Evolutionary conservation across 1,140 invertebrate species (phyloP).

Genomic region (Ostrea denselamellosa): DNA sequence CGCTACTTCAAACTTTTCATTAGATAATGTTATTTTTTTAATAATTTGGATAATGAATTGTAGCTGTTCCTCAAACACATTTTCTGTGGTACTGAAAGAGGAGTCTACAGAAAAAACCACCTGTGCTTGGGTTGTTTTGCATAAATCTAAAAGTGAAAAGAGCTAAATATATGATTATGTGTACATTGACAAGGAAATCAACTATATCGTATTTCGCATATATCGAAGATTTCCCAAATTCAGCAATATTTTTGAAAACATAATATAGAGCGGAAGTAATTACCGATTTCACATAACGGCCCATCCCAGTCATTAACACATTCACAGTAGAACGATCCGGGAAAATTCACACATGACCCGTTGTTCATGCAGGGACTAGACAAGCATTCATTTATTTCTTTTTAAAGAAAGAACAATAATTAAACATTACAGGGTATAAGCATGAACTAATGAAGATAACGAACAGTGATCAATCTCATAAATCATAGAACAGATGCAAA

Average conservation of each 20-base stretch:
- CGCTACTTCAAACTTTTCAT: conserved; percentile 28
- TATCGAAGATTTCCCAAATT: not conserved
- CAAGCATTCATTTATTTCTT: conserved; percentile 25
- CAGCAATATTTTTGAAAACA: not conserved
- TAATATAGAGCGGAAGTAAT: not conserved
- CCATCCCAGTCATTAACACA: not conserved
- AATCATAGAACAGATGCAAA: too few relatives aligned
- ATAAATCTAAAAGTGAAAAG: conserved; percentile 23
- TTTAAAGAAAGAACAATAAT: not conserved
- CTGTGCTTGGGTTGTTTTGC: not conserved
- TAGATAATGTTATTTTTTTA: not conserved
- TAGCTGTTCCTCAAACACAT: not conserved
- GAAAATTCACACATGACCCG: not conserved
- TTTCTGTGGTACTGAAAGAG: not conserved
- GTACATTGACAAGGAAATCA: not conserved
- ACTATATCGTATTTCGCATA: not conserved
- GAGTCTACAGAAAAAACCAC: conserved; percentile 12
- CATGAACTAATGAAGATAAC: too few relatives aligned
- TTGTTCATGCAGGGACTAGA: conserved; percentile 18
- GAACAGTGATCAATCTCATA: too few relatives aligned
- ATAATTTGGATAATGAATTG: not conserved
- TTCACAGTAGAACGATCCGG: conserved; percentile 5
- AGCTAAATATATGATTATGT: not conserved
- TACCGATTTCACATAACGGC: conserved; percentile 29
- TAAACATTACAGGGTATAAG: not conserved